Percentiles rank a stretch among this genome's conserved stretches.
Conservation (phyloP, 37 sponge, comb jelly and placozoan genomes). For the Bolinopsis microptera region DNA sequence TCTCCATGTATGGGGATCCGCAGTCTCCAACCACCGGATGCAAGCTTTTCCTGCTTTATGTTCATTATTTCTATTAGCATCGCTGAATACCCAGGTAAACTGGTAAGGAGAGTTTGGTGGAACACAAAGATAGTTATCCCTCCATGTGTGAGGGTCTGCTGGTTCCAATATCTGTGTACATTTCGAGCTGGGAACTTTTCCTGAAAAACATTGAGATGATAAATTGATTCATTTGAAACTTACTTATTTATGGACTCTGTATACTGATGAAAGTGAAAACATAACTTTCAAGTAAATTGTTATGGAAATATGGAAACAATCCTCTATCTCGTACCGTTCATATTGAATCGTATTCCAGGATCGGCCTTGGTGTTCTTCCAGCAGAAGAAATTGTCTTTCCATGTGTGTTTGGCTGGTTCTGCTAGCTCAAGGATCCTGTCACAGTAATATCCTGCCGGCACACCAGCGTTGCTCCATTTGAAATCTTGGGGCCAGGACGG, state of each 20-base stretch:
- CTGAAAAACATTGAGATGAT: too few relatives aligned
- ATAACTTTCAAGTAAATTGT: too few relatives aligned
- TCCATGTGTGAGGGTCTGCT: neutral
- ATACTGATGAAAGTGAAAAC: too few relatives aligned
- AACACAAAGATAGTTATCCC: slow-evolving; percentile 10
- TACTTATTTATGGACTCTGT: too few relatives aligned
- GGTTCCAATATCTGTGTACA: neutral
- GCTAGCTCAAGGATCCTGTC: neutral
- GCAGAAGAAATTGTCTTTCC: slow-evolving; percentile 17
- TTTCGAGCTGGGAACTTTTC: neutral
- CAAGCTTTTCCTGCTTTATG: neutral
- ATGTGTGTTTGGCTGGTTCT: neutral
- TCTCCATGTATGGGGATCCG: neutral
- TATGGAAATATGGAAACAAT: too few relatives aligned
- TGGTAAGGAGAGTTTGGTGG: neutral
- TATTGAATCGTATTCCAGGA: neutral
- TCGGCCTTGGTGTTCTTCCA: neutral
- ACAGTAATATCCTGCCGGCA: neutral
- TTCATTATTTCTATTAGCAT: neutral
- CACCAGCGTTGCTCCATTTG: slow-evolving; percentile 10
- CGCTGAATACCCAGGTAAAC: neutral
- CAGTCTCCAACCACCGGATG: neutral
- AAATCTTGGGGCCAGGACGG: neutral
- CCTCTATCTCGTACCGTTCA: neutral
- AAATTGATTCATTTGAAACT: too few relatives aligned